These are phyloP conservation scores for Pavo muticus DNA, from an alignment of 2,113 vertebrate species.

Conservation along the genomic window DNA sequence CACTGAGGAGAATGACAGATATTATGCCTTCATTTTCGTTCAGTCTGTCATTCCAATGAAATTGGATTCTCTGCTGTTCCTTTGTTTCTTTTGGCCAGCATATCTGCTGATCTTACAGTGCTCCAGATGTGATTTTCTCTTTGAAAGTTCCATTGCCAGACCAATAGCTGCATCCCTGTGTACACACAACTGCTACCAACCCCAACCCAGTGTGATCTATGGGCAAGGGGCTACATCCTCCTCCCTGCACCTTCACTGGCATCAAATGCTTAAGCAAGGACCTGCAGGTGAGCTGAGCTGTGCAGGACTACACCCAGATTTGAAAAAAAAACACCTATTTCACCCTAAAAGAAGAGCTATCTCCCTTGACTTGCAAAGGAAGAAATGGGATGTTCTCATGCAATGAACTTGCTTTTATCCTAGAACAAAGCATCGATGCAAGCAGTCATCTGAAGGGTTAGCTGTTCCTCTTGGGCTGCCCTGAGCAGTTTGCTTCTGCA, in stretches of 20 bases:
- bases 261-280: background rate
- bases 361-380: background rate
- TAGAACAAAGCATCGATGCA: background rate
- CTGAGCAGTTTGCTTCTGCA: background rate
- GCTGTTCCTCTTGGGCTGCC: background rate
- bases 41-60: background rate
- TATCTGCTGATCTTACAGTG: background rate
- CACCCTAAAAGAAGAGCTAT: background rate
- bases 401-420: background rate
- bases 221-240: background rate
- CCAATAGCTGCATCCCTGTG: background rate
- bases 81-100: background rate
- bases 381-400: background rate
- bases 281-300: background rate
- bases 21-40: background rate
- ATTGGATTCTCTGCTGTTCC: background rate
- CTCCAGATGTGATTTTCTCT: background rate
- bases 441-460: background rate
- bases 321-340: background rate
- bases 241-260: background rate
- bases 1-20: background rate
- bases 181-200: background rate
- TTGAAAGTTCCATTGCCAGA: background rate
- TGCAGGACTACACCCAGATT: background rate
- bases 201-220: fast-evolving